These are phyloP conservation scores for Tragelaphus scriptus DNA, from an alignment of 2,113 vertebrate species.

Conservation along the genomic window DNA sequence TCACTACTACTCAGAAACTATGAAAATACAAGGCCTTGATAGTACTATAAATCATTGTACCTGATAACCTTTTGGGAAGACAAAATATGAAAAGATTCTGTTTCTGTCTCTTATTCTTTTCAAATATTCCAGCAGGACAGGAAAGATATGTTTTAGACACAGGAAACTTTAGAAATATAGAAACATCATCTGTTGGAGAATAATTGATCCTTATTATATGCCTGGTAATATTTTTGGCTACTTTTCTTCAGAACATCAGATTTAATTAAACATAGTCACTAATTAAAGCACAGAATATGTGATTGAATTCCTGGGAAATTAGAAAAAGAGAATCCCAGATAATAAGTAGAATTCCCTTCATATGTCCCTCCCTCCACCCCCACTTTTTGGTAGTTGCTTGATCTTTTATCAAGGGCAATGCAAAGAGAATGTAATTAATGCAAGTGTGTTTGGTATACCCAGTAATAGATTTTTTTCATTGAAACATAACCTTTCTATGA, in stretches of 20 bases:
- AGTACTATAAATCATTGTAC: neutral
- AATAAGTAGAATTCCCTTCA: slow-evolving; percentile 22
- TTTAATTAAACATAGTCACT: slow-evolving; percentile 54
- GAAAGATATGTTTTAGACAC: neutral
- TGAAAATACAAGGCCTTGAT: neutral
- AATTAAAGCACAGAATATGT: slow-evolving; percentile 38
- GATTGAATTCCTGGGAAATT: slow-evolving; percentile 33
- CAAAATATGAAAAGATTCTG: neutral
- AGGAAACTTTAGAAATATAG: neutral
- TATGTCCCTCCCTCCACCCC: neutral
- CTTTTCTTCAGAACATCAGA: slow-evolving; percentile 38
- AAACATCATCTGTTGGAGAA: slow-evolving; percentile 26
- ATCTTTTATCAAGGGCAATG: slow-evolving; percentile 61
- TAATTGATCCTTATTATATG: slow-evolving; percentile 11
- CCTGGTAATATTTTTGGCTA: slow-evolving; percentile 26
- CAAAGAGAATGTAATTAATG: slow-evolving; percentile 72
- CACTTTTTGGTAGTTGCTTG: slow-evolving; percentile 32
- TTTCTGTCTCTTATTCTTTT: slow-evolving; percentile 27
- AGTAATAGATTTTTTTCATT: slow-evolving; percentile 66
- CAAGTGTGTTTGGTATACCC: slow-evolving; percentile 58
- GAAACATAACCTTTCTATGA: slow-evolving; percentile 72
- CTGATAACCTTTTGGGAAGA: neutral
- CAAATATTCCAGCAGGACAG: neutral
- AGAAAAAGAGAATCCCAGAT: slow-evolving; percentile 44
- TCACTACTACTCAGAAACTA: neutral